Evolutionary conservation across 1,140 invertebrate species (phyloP).

Genomic region (Thaumetopoea pityocampa): DNA sequence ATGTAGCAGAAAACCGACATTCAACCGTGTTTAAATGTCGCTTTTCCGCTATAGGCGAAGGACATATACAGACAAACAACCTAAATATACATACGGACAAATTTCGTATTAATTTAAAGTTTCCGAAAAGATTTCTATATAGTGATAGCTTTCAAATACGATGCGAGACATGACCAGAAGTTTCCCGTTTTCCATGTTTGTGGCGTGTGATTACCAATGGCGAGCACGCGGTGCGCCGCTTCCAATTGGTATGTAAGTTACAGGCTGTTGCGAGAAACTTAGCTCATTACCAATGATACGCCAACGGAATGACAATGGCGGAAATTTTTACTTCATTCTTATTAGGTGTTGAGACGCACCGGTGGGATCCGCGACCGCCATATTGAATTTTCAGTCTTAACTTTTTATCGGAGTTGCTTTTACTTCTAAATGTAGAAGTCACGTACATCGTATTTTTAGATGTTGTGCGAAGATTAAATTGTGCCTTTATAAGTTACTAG

Average conservation of each 20-base stretch:
- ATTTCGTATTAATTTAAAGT: slow-evolving; percentile 12
- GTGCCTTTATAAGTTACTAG: too few relatives aligned
- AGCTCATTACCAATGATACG: slow-evolving; percentile 68
- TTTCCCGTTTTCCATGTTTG: slow-evolving; percentile 63
- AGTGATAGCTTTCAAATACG: slow-evolving; percentile 19
- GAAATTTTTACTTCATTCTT: slow-evolving; percentile 68
- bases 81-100: background rate
- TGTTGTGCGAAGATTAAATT: too few relatives aligned
- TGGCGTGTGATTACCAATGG: slow-evolving; percentile 61
- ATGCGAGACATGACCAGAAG: slow-evolving; percentile 51
- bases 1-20: too few relatives aligned
- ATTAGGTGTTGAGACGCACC: slow-evolving; percentile 49
- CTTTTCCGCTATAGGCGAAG: too few relatives aligned
- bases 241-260: slow-evolving; percentile 71
- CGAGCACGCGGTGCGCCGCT: slow-evolving; percentile 21
- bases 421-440: slow-evolving; percentile 12
- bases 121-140: slow-evolving; percentile 7
- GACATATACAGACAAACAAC: too few relatives aligned
- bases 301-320: slow-evolving; percentile 61
- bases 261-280: slow-evolving; percentile 66
- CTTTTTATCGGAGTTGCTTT: slow-evolving; percentile 12
- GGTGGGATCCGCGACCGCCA: slow-evolving; percentile 25
- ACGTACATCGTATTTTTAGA: too few relatives aligned
- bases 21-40: too few relatives aligned
- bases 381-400: slow-evolving; percentile 42